These are phyloP conservation scores for Cygnus olor DNA, from an alignment of 2,797 vertebrate species.

Conservation along the genomic window DNA sequence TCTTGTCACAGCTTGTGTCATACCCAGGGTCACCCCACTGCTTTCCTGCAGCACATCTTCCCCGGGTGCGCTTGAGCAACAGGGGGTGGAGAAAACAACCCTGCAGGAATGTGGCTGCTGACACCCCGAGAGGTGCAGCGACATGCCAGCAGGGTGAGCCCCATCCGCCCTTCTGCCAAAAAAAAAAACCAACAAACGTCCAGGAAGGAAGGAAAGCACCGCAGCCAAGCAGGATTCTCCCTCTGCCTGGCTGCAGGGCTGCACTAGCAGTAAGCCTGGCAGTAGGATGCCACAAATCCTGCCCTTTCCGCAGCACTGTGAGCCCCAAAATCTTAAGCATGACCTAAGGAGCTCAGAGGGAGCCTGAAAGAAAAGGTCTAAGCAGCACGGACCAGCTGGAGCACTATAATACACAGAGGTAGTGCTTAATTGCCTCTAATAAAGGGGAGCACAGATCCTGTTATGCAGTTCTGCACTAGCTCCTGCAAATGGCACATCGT, in stretches of 20 bases:
- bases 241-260: background rate
- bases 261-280: background rate
- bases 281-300: fast-evolving
- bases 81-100: background rate
- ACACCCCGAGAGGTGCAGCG: background rate
- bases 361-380: background rate
- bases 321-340: background rate
- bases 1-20: fast-evolving
- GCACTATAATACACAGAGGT: fast-evolving
- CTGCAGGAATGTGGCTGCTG: background rate
- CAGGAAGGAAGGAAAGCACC: background rate
- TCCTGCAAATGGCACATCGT: fast-evolving
- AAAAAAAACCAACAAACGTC: fast-evolving
- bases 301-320: background rate
- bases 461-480: fast-evolving
- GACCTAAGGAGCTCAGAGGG: background rate
- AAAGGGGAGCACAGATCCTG: fast-evolving
- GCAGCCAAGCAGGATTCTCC: fast-evolving
- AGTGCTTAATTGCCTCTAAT: background rate
- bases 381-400: background rate
- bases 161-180: fast-evolving
- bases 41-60: fast-evolving
- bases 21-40: background rate
- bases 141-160: background rate
- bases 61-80: background rate